These are phyloP conservation scores for Otis tarda DNA, from an alignment of 2,113 vertebrate species.

Conservation along the genomic window DNA sequence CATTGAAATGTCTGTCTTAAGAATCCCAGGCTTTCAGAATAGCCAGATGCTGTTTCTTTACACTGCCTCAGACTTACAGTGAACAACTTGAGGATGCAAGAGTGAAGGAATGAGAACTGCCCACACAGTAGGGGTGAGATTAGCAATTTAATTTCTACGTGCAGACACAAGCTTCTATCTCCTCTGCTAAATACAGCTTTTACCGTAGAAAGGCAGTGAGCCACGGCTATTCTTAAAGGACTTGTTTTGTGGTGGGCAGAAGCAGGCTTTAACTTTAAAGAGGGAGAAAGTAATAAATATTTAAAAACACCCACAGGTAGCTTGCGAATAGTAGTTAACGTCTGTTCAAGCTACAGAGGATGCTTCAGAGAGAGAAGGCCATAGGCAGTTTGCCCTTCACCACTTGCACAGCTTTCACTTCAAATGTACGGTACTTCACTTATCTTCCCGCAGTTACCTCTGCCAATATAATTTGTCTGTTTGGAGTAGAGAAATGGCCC, in stretches of 20 bases:
- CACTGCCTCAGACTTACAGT: not conserved
- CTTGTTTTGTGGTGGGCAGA: conserved; percentile 30
- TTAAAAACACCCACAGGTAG: conserved; percentile 28
- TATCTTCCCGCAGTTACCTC: not conserved
- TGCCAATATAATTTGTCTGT: not conserved
- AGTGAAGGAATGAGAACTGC: conserved; percentile 13
- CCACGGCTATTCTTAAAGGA: conserved; percentile 23
- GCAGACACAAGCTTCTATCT: not conserved
- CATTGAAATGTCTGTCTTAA: not conserved
- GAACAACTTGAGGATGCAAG: not conserved
- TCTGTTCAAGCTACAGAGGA: conserved; percentile 22
- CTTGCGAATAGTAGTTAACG: not conserved
- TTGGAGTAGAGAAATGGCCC: not conserved
- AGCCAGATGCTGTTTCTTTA: not conserved
- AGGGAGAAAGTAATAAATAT: conserved; percentile 46
- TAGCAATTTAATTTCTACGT: conserved; percentile 44
- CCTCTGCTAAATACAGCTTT: not conserved
- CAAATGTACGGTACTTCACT: not conserved
- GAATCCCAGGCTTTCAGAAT: not conserved
- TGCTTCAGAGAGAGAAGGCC: not conserved
- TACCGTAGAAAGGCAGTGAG: not conserved
- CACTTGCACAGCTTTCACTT: not conserved
- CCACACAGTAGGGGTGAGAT: not conserved
- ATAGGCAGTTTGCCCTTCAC: not conserved
- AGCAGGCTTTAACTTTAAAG: not conserved